Evolutionary conservation across 2,888 invertebrate genomes (phyloP).

Genomic region (Cabera pusaria): DNA sequence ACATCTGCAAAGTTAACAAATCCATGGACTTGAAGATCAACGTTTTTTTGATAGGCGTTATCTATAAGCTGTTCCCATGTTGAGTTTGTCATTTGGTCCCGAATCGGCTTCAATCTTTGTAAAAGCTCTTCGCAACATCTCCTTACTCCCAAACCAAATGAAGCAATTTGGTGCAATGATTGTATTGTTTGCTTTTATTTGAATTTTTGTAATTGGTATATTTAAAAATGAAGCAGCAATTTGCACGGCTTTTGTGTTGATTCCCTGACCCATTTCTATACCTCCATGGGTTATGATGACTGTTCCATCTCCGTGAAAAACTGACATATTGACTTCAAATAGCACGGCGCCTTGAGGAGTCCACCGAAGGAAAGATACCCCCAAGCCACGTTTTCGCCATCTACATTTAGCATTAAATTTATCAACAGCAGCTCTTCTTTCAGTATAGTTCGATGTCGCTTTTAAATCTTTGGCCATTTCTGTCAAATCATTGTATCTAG

Average conservation of each 20-base stretch:
- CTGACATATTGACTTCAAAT: conserved; percentile 78
- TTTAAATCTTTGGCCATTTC: conserved; percentile 79
- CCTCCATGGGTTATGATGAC: conserved; percentile 86
- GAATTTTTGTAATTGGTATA: conserved; percentile 84
- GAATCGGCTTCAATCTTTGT: conserved; percentile 67
- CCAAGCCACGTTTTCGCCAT: conserved; percentile 88
- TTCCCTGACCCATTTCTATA: conserved; percentile 88
- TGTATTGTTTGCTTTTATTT: conserved; percentile 85
- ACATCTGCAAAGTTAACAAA: conserved; percentile 39
- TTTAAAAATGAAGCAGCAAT: conserved; percentile 85
- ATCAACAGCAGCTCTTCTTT: conserved; percentile 68
- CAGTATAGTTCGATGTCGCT: conserved; percentile 74
- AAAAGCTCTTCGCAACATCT: conserved; percentile 73
- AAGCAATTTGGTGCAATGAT: conserved; percentile 85
- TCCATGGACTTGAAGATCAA: conserved; percentile 53
- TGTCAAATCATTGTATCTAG: conserved; percentile 43
- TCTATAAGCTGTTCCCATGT: conserved; percentile 76
- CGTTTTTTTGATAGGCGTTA: conserved; percentile 54
- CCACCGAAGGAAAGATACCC: conserved; percentile 85
- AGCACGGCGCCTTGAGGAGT: conserved; percentile 53
- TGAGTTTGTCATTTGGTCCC: conserved; percentile 54
- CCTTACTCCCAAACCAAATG: conserved; percentile 76
- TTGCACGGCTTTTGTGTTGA: conserved; percentile 87
- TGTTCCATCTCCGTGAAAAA: conserved; percentile 84
- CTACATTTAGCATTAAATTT: conserved; percentile 85